Percentiles rank a stretch among this genome's conserved stretches.
Conservation (phyloP, 2,113 vertebrate species). For the Cyprinodon tularosa region DNA sequence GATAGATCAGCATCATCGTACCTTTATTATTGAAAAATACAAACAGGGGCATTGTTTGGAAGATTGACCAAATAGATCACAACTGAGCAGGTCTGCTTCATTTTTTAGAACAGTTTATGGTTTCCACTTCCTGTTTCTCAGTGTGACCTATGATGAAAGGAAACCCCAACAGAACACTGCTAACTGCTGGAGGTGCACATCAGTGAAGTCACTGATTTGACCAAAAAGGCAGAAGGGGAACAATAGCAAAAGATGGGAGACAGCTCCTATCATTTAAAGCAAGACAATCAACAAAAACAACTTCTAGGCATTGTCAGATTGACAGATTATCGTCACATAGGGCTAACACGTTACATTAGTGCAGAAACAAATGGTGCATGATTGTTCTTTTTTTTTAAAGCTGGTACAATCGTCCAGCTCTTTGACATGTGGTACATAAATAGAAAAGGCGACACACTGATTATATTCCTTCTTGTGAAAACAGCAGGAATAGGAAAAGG, state of each 20-base stretch:
- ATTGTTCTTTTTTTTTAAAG: conserved; percentile 58
- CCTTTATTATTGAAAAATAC: conserved; percentile 1
- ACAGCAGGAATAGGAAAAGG: conserved; percentile 57
- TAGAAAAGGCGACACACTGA: conserved; percentile 51
- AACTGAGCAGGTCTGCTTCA: conserved; percentile 9
- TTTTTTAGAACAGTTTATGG: conserved; percentile 22
- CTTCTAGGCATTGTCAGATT: conserved; percentile 34
- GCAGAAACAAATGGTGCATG: conserved; percentile 44
- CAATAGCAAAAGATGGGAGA: conserved; percentile 21
- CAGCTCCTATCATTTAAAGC: conserved; percentile 38
- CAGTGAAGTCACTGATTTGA: conserved; percentile 40
- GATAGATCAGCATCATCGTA: conserved; percentile 23
- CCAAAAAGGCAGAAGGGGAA: conserved; percentile 16
- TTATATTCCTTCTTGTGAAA: conserved; percentile 45
- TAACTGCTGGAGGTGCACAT: conserved; percentile 45
- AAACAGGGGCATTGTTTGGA: conserved; percentile 53
- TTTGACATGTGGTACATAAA: conserved; percentile 39
- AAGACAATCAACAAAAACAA: conserved; percentile 36
- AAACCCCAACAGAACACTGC: conserved; percentile 5
- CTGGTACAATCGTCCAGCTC: conserved; percentile 44
- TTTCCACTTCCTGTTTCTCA: conserved; percentile 11
- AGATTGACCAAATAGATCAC: conserved; percentile 41
- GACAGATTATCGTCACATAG: conserved; percentile 33
- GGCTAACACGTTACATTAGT: conserved; percentile 64
- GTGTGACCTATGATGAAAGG: conserved; percentile 13